Base-by-base conservation (phyloP, 2,888 invertebrate species). In the Sinotaia quadrata region DNA sequence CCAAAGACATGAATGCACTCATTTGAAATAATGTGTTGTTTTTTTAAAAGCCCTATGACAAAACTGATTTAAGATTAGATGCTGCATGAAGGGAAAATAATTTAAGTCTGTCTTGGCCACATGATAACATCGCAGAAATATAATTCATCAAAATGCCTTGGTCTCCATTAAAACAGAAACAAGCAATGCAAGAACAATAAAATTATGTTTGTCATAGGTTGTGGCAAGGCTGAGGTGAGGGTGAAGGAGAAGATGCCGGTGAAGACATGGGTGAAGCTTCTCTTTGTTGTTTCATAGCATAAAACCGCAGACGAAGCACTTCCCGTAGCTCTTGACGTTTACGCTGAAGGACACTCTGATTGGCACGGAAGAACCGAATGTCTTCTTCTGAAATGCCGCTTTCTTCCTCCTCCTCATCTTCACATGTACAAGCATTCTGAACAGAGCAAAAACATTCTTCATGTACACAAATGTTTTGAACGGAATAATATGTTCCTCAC, bases 311-410 rank as follows among this genome's bases (percentile, higher is more conserved):
- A 84, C 93, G 92, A 72, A 96, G 90, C 69, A 92, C 94, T 88
- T 94, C 93, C 67, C 96, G 91, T 82, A 96, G 89, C 89, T 95
- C 93, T 84, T 93, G 92, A 78, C 96, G 92, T 89, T 94, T 92
- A 84, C 94, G 93, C 73, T 92, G 92, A 82, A 94, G 92, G 87
- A 93, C 93, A 86, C 92, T 92, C 87, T 91, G 91, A 85, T 93
- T 93, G 78, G 93, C 93, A 90, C 94, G 93, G 88, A 95, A 96
- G 89, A 94, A 94, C 89, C 92, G 91, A 77, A 96, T 93, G 88
- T 95, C 96, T 89, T 95, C 95, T 81, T 93, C 92, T 77, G 95
- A 94, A 90, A 96, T 95, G 52, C 80, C 79, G 29, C 80, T 93
- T 41, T 84, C 86, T 58, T 87, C 88, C 85, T 68, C 71, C 21